phyloP scores from a whole-genome alignment of 1,140 invertebrate species.

The Drosophila ficusphila region DNA sequence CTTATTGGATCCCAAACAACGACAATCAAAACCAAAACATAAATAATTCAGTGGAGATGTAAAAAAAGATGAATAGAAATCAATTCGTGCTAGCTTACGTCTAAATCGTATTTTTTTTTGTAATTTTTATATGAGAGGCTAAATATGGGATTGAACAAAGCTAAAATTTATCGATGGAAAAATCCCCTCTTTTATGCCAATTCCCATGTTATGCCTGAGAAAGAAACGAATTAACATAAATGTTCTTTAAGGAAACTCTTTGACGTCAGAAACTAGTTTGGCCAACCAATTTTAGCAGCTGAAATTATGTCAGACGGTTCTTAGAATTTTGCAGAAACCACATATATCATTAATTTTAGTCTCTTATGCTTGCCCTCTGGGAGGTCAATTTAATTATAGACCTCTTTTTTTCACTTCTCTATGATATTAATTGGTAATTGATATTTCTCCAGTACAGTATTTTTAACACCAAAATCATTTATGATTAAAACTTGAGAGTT shows the following conservation, averaged over 20 bases:
- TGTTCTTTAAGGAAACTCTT: constrained; percentile 24
- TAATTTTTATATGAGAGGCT: constrained; percentile 15
- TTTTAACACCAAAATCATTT: too few species aligned
- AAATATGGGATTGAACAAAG: constrained; percentile 18
- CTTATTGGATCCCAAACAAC: constrained; percentile 5
- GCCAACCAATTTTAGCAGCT: background rate
- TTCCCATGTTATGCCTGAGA: background rate
- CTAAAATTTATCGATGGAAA: constrained; percentile 18
- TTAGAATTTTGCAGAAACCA: background rate
- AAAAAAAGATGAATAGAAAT: constrained; percentile 46
- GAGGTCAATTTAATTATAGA: background rate
- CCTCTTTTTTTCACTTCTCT: background rate
- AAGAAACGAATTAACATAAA: constrained; percentile 12
- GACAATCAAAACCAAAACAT: constrained; percentile 10
- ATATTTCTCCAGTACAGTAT: too few species aligned
- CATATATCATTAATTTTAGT: background rate
- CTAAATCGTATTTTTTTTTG: constrained; percentile 14
- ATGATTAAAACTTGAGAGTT: too few species aligned
- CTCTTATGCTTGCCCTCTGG: background rate
- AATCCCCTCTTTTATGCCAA: constrained; percentile 10
- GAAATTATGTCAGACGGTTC: background rate
- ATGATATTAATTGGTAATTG: background rate
- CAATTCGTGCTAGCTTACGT: constrained; percentile 4
- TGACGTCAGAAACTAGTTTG: constrained; percentile 21
- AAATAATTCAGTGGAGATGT: constrained; percentile 40